Evolutionary conservation across 2,113 vertebrate species (phyloP), one percentile per base, ranked within the genome.

Genomic region (Pica pica): DNA sequence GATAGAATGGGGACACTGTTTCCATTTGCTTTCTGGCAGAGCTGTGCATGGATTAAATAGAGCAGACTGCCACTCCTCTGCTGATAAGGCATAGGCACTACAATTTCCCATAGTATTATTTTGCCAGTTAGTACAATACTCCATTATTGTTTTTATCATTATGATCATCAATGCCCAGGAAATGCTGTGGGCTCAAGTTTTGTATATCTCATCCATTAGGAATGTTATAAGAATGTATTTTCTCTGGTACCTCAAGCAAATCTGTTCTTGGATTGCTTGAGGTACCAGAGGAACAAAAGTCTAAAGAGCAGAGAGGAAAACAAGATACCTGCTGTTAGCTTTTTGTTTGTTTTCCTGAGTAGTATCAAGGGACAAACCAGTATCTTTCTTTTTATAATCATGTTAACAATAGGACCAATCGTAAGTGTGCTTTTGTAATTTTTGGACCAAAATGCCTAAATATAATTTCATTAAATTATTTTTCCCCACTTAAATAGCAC

Each of bases 1-100:
- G 80, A 60, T 41, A 95, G 77, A 91, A 95, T 91, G 69, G 47
- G 46, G 57, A 81, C 65, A 78, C 63, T 68, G 78, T 92, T 94
- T 90, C 24, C 71, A 57, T 68, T 77, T 93, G 77, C 67, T 83
- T 41, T 76, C 68, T 74, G 88, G 75, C 90, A 81, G 89, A 89
- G 65, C 67, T 79, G 37, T 77, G 53, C 49, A 30, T 68, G 84
- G 21, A 33, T 39, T 82, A 60, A 91, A 71, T 75, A 75, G 65
- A 89, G 57, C 53, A 35, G 53, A 15, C 67, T 84, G 87, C 57
- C 10, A 17, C 46, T 95, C 65, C 50, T 82, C 53, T 82, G 57
- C 91, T 76, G 91, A 87, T 95, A 75, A 89, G 49, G 26, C 61
- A 18, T 13, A 89, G 70, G 50, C 2, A 20, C 46, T 87, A 44